Evolutionary conservation across 2,797 vertebrate species (phyloP).

Genomic region (Smutsia gigantea): DNA sequence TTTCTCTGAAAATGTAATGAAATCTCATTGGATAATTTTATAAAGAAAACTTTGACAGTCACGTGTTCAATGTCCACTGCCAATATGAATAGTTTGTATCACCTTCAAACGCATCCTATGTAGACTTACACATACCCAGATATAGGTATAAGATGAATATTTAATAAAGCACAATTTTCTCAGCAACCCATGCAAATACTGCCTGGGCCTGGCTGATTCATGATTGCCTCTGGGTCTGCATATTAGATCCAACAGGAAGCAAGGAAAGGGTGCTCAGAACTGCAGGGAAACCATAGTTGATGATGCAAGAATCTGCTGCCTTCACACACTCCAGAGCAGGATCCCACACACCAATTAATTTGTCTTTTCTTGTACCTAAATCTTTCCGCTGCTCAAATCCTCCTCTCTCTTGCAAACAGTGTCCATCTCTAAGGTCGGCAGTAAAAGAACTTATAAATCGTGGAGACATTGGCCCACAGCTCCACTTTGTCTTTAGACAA

Average conservation of each 20-base stretch:
- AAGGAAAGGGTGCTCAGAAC: not conserved
- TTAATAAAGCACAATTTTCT: not conserved
- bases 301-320: not conserved
- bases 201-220: too few species aligned
- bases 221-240: not conserved
- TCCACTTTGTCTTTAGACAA: not conserved
- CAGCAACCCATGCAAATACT: not conserved
- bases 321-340: not conserved
- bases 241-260: not conserved
- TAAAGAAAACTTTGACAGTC: not conserved
- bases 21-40: not conserved
- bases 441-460: not conserved
- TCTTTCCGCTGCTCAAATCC: not conserved
- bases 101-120: not conserved
- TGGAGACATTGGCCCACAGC: not conserved
- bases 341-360: not conserved
- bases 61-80: not conserved
- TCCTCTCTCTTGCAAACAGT: not conserved
- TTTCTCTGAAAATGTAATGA: not conserved
- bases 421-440: not conserved
- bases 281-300: not conserved
- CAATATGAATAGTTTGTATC: not conserved
- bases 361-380: not conserved
- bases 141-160: not conserved
- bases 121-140: not conserved